These are phyloP conservation scores for Trematomus loennbergii DNA, from an alignment of 2,113 vertebrate species.

Conservation along the genomic window DNA sequence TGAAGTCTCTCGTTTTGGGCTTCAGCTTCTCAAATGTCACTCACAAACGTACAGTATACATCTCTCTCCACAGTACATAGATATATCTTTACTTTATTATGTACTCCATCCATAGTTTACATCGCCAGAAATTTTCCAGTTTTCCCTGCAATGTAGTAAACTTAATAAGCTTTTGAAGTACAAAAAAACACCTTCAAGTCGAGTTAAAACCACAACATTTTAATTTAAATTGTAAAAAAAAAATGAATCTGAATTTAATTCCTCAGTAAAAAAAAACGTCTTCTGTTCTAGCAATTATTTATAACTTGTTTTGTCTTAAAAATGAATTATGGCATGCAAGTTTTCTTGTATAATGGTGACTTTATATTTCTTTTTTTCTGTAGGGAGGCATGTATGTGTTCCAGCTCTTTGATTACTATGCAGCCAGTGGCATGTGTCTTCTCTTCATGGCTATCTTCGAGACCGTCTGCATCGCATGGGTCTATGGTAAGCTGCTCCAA, in stretches of 20 bases:
- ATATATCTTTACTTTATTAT: too few species aligned
- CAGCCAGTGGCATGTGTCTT: conserved; percentile 95
- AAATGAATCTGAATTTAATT: not conserved
- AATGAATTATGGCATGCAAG: not conserved
- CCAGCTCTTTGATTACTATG: conserved; percentile 96
- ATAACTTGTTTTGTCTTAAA: not conserved
- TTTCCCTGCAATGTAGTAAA: not conserved
- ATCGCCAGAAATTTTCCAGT: not conserved
- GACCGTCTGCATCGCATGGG: conserved; percentile 92
- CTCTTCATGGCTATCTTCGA: conserved; percentile 96
- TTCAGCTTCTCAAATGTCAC: conserved; percentile 1
- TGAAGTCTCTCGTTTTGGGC: conserved; percentile 6
- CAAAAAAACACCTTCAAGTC: not conserved
- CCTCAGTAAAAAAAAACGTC: not conserved
- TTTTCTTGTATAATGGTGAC: not conserved
- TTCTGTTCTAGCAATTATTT: not conserved
- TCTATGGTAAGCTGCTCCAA: conserved; percentile 88
- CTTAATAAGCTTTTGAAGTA: not conserved
- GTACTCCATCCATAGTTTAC: not conserved
- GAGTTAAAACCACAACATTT: not conserved
- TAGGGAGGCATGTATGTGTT: conserved; percentile 97
- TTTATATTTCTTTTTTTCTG: conserved; percentile 24
- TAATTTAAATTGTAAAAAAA: not conserved
- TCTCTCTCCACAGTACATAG: too few species aligned
- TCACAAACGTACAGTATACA: not conserved